Evolutionary conservation across 2,888 invertebrate species (phyloP).

Genomic region (Argyresthia albistria): DNA sequence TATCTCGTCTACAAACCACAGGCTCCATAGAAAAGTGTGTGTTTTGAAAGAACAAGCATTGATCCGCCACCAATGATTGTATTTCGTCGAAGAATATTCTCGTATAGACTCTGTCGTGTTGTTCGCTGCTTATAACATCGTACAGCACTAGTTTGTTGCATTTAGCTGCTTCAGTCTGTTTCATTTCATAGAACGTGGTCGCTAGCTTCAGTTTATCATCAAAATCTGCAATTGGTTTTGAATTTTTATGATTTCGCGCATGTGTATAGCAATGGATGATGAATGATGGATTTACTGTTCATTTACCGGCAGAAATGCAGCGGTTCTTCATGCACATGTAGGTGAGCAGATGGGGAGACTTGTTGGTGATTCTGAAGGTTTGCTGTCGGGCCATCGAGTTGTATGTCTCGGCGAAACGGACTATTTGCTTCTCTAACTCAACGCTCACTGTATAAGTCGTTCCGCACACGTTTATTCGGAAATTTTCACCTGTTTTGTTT

Average conservation of each 20-base stretch:
- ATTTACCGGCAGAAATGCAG: conserved; percentile 41
- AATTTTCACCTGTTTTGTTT: conserved; percentile 50
- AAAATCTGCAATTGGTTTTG: conserved; percentile 33
- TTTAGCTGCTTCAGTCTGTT: conserved; percentile 43
- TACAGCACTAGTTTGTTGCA: conserved; percentile 44
- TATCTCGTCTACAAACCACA: conserved; percentile 53
- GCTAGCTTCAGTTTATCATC: conserved; percentile 55
- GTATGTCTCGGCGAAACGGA: conserved; percentile 72
- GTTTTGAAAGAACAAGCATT: conserved; percentile 40
- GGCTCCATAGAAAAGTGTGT: conserved; percentile 67
- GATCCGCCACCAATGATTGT: conserved; percentile 51
- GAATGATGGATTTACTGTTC: too few species aligned
- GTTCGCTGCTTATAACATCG: conserved; percentile 49
- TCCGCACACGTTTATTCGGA: conserved; percentile 51
- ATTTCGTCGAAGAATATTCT: conserved; percentile 59
- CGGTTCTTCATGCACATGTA: conserved; percentile 73
- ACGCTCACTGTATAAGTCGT: conserved; percentile 58
- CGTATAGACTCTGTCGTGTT: conserved; percentile 53
- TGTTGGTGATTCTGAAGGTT: conserved; percentile 65
- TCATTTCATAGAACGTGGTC: conserved; percentile 39
- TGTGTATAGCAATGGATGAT: too few species aligned
- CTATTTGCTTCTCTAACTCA: conserved; percentile 54
- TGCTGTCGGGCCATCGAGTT: conserved; percentile 68
- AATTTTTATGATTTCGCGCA: too few species aligned
- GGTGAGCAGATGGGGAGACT: conserved; percentile 61